Percentiles rank a stretch among this genome's conserved stretches.
Evolutionary conservation across 2,797 vertebrate genomes (phyloP).

Genomic region (Protosalanx chinensis): DNA sequence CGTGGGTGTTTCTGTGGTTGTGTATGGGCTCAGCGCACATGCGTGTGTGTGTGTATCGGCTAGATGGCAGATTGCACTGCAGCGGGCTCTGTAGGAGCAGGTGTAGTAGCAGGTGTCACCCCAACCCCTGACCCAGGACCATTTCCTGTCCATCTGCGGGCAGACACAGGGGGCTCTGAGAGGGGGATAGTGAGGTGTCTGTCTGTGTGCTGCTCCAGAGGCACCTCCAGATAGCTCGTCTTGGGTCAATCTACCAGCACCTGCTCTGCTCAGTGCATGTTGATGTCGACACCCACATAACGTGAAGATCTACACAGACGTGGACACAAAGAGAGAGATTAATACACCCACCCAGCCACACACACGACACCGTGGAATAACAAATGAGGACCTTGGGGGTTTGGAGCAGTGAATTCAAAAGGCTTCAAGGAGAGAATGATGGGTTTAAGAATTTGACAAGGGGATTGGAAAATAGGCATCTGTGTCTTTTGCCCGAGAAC

Average conservation of each 20-base stretch:
- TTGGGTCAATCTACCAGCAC: neutral
- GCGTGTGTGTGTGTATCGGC: slow-evolving; percentile 3
- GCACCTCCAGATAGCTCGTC: slow-evolving; percentile 33
- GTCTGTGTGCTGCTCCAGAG: slow-evolving; percentile 48
- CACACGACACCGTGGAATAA: slow-evolving; percentile 4
- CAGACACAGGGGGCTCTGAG: slow-evolving; percentile 51
- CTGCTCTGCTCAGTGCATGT: slow-evolving; percentile 1
- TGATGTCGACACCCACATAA: neutral
- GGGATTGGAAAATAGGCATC: slow-evolving; percentile 3
- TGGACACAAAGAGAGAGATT: neutral
- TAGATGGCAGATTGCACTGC: slow-evolving; percentile 13
- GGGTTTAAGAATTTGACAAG: slow-evolving; percentile 1
- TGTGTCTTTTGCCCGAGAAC: neutral
- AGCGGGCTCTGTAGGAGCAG: slow-evolving; percentile 1
- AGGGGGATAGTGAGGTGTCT: slow-evolving; percentile 56
- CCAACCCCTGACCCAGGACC: slow-evolving; percentile 49
- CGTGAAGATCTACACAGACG: neutral
- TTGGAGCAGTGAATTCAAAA: slow-evolving; percentile 3
- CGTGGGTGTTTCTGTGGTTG: slow-evolving; percentile 14
- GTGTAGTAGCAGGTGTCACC: slow-evolving; percentile 48
- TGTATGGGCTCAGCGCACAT: slow-evolving; percentile 9
- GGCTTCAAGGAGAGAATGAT: neutral
- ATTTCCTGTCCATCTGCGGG: slow-evolving; percentile 66
- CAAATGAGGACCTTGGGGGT: slow-evolving; percentile 3
- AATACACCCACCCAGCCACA: slow-evolving; percentile 3